Percentiles rank a stretch among this genome's conserved stretches.
Conservation (phyloP, 1,140 invertebrate species). For the Bombus sylvicola region DNA sequence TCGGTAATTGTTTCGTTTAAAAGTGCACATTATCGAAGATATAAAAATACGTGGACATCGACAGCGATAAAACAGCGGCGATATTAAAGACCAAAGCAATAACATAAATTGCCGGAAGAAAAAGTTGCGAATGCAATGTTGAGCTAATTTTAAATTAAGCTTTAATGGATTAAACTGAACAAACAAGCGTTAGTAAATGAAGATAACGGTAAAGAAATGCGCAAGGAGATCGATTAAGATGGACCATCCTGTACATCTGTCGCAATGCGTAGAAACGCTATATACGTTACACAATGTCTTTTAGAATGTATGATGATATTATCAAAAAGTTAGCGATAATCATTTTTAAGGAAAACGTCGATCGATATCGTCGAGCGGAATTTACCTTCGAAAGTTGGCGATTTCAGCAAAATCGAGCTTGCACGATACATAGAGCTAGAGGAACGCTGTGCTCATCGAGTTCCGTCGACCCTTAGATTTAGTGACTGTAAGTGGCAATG, state of each 20-base stretch:
- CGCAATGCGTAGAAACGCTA: conserved; percentile 25
- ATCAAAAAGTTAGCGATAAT: too few species aligned
- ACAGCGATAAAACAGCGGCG: not conserved
- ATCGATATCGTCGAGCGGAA: not conserved
- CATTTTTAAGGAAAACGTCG: too few species aligned
- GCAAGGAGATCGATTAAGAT: conserved; percentile 21
- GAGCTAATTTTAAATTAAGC: not conserved
- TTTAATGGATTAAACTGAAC: not conserved
- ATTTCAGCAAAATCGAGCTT: not conserved
- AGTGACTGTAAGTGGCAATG: conserved; percentile 17
- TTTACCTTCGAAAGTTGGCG: not conserved
- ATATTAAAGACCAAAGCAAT: not conserved
- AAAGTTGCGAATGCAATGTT: not conserved
- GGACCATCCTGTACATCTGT: conserved; percentile 3
- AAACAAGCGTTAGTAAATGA: not conserved
- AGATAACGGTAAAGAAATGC: not conserved
- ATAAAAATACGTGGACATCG: too few species aligned
- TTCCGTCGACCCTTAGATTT: conserved; percentile 10
- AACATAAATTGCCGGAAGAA: not conserved
- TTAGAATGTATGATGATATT: not conserved
- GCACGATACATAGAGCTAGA: not conserved
- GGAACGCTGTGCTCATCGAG: not conserved
- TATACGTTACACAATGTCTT: not conserved
- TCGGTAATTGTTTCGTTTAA: too few species aligned
- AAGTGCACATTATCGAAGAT: too few species aligned